Conservation (phyloP, 2,113 vertebrate genomes). For the Pluvianellus socialis region DNA sequence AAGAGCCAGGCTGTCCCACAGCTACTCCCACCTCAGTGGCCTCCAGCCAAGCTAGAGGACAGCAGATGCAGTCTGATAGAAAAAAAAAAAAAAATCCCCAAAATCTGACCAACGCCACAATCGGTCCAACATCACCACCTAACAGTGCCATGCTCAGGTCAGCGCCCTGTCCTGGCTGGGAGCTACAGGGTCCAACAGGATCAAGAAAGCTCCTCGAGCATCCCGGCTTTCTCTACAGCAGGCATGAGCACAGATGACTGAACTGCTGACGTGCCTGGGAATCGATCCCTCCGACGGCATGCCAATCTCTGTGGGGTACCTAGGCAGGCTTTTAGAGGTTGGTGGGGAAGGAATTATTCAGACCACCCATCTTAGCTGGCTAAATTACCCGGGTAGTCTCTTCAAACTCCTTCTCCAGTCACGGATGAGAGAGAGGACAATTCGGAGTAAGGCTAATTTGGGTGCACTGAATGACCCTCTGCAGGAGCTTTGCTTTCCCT, state of each 20-base stretch:
- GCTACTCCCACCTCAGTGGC: background rate
- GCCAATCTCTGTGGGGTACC: constrained; percentile 51
- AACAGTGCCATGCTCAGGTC: accelerated
- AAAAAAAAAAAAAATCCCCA: background rate
- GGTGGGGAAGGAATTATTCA: constrained; percentile 43
- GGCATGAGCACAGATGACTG: background rate
- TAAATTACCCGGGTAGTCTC: constrained; percentile 44
- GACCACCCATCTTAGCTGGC: constrained; percentile 62
- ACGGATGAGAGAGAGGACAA: constrained; percentile 51
- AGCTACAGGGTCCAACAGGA: background rate
- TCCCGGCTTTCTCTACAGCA: background rate
- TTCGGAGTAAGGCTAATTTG: constrained; percentile 52
- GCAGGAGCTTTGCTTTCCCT: constrained; percentile 62
- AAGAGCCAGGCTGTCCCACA: background rate
- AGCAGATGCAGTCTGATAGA: background rate
- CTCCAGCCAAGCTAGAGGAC: background rate
- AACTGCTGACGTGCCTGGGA: background rate
- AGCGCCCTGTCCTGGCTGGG: background rate
- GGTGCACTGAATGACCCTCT: constrained; percentile 59
- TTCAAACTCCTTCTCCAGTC: constrained; percentile 49
- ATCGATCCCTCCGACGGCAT: background rate
- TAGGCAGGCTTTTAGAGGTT: constrained; percentile 24
- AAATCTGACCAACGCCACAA: background rate
- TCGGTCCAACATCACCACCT: background rate
- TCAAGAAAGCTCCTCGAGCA: background rate